Conservation (phyloP, 2,797 vertebrate species). For the Sebastes ruberrimus region DNA sequence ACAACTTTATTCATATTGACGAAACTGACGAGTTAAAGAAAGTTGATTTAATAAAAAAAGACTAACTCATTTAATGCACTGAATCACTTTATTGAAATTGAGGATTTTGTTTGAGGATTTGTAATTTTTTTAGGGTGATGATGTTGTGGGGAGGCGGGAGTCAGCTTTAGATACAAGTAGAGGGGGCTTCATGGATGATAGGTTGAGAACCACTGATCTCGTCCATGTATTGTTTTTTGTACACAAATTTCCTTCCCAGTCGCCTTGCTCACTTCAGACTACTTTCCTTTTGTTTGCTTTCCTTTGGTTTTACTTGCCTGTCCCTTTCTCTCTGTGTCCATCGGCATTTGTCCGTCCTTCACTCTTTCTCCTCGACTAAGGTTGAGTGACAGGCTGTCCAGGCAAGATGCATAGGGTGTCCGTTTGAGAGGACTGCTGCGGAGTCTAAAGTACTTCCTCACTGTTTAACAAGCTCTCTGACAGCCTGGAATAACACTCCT, state of each 20-base stretch:
- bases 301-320: not conserved
- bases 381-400: slow-evolving; percentile 50
- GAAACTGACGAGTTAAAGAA: too few relatives aligned
- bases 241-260: not conserved
- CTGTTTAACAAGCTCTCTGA: slow-evolving; percentile 48
- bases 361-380: not conserved
- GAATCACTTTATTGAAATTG: too few relatives aligned
- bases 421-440: slow-evolving; percentile 12
- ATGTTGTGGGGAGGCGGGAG: too few relatives aligned
- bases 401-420: slow-evolving; percentile 18
- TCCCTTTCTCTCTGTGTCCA: slow-evolving; percentile 2
- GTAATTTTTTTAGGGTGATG: too few relatives aligned
- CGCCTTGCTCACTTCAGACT: not conserved
- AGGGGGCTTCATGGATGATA: too few relatives aligned
- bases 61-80: too few relatives aligned
- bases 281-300: slow-evolving; percentile 19
- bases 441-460: slow-evolving; percentile 32
- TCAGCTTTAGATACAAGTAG: too few relatives aligned
- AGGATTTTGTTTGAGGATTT: too few relatives aligned
- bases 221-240: not conserved
- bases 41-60: too few relatives aligned
- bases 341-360: slow-evolving; percentile 17
- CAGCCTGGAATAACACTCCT: slow-evolving; percentile 35
- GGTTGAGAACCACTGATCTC: not conserved
- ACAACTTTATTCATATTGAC: too few relatives aligned